phyloP scores from a whole-genome alignment of 1,140 invertebrate genomes.

The Acyrthosiphon pisum region DNA sequence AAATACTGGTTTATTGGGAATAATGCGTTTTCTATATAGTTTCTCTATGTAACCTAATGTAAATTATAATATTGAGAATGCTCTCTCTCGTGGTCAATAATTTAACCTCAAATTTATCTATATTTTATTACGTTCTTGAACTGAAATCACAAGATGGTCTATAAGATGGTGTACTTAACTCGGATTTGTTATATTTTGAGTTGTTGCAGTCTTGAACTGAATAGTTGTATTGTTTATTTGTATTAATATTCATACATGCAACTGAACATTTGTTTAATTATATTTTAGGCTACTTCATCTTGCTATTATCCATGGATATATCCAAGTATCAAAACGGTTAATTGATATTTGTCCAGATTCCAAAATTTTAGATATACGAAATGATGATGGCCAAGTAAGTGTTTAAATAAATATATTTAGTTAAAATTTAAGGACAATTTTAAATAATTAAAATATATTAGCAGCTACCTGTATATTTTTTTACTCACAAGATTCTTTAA shows the following conservation, averaged over 20 bases:
- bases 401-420: background rate
- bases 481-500: background rate
- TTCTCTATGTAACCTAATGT: too few species aligned
- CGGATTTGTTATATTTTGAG: too few species aligned
- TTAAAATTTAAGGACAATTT: background rate
- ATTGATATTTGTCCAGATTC: constrained; percentile 37
- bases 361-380: constrained; percentile 43
- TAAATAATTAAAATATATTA: background rate
- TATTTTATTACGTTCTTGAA: too few species aligned
- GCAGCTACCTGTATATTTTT: background rate
- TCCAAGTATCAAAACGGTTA: constrained; percentile 27
- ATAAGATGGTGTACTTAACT: too few species aligned
- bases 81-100: too few species aligned
- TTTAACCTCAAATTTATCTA: too few species aligned
- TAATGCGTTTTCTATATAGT: too few species aligned
- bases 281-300: constrained; percentile 54
- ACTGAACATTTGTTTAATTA: background rate
- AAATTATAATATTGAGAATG: too few species aligned
- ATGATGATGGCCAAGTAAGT: constrained; percentile 53
- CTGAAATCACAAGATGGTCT: too few species aligned
- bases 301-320: constrained; percentile 42
- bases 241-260: background rate
- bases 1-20: too few species aligned
- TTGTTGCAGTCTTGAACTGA: too few species aligned
- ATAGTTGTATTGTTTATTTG: background rate